These are phyloP conservation scores for Ciconia boyciana DNA, from an alignment of 2,113 vertebrate genomes.

Conservation along the genomic window DNA sequence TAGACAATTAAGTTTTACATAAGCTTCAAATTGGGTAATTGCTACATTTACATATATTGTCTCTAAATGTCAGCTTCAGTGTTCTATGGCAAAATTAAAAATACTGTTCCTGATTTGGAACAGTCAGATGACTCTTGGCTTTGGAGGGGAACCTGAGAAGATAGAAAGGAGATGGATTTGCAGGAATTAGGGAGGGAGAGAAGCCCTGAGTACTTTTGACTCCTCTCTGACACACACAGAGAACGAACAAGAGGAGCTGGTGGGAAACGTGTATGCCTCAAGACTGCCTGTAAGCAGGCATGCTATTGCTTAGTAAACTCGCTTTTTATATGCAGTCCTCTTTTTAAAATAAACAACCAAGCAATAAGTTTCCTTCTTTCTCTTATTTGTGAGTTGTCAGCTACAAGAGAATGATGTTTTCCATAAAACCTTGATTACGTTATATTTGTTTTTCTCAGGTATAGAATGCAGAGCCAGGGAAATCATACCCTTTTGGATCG, in stretches of 20 bases:
- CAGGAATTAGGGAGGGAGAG: neutral
- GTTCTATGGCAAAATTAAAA: neutral
- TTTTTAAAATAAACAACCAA: neutral
- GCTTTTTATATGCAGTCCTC: neutral
- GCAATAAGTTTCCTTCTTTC: neutral
- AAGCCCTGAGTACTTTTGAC: neutral
- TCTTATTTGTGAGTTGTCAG: neutral
- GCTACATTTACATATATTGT: neutral
- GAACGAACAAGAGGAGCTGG: neutral
- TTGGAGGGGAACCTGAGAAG: neutral
- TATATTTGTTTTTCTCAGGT: neutral
- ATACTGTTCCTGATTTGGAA: neutral
- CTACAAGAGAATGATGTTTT: neutral
- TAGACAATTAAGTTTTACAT: neutral
- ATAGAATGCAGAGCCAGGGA: neutral
- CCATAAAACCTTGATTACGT: neutral
- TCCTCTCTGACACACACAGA: neutral
- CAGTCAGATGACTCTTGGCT: neutral
- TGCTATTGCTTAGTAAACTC: neutral
- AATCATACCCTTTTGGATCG: neutral
- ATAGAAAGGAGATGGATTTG: neutral
- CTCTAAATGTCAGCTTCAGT: neutral
- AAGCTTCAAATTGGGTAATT: neutral
- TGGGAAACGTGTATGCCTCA: rapidly evolving
- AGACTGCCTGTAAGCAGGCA: neutral